phyloP scores from a whole-genome alignment of 2,888 invertebrate species.

The Timandra comae region DNA sequence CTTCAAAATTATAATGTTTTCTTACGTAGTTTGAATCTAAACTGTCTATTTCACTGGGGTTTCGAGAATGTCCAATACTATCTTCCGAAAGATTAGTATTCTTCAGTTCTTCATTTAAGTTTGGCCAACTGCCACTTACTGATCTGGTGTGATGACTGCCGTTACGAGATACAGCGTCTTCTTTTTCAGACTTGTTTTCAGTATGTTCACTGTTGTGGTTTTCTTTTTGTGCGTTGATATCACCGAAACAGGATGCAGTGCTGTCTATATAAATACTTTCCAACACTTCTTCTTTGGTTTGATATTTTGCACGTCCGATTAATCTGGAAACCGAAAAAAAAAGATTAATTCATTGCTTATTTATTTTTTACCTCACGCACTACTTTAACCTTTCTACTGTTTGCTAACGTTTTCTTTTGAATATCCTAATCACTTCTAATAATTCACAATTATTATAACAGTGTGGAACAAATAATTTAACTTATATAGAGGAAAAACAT shows the following conservation, averaged over 20 bases:
- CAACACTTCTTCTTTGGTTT: slow-evolving; percentile 70
- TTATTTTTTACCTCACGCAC: no score
- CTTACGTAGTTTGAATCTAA: slow-evolving; percentile 77
- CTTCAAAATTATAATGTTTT: slow-evolving; percentile 74
- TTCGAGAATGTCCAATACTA: slow-evolving; percentile 66
- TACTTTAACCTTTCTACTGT: no score
- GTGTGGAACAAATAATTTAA: no score
- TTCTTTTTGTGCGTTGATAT: slow-evolving; percentile 62
- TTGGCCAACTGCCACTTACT: slow-evolving; percentile 68
- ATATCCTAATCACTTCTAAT: no score
- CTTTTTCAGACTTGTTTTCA: slow-evolving; percentile 52
- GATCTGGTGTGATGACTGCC: slow-evolving; percentile 59
- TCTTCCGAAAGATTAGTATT: slow-evolving; percentile 66
- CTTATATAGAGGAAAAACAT: no score
- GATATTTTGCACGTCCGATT: slow-evolving; percentile 67
- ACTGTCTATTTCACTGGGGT: slow-evolving; percentile 76
- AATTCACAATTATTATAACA: no score
- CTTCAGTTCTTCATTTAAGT: slow-evolving; percentile 62
- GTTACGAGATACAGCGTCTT: slow-evolving; percentile 49
- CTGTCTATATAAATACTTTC: slow-evolving; percentile 72
- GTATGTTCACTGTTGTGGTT: slow-evolving; percentile 41
- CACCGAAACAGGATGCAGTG: slow-evolving; percentile 70
- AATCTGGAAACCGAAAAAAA: slow-evolving; percentile 51
- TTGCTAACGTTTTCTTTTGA: no score
- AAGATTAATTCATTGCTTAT: background rate